Percentiles rank a stretch among this genome's conserved stretches.
These are phyloP conservation scores for Rosalia funebris DNA, from an alignment of 2,888 invertebrate genomes.

Conservation along the genomic window DNA sequence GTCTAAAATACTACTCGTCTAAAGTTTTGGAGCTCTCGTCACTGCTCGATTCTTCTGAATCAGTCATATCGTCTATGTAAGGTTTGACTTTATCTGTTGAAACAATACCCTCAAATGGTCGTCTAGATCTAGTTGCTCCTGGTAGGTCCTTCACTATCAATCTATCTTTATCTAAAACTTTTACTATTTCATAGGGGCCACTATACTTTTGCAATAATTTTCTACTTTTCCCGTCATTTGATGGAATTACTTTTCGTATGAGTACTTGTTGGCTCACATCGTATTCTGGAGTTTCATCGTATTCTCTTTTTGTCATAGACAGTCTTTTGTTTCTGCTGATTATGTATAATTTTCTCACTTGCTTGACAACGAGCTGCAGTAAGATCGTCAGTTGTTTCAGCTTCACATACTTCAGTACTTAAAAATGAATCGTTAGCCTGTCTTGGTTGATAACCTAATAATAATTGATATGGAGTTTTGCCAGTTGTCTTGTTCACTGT, in stretches of 20 bases:
- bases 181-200: conserved; percentile 8
- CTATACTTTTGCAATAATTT: background rate
- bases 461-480: background rate
- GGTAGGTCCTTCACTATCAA: background rate
- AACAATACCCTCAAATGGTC: background rate
- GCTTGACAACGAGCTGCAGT: background rate
- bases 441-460: background rate
- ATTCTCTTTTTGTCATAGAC: background rate
- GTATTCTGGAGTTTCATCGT: background rate
- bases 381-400: background rate
- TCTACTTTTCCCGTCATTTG: background rate
- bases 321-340: background rate
- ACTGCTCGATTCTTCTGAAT: background rate
- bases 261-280: background rate
- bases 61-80: background rate
- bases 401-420: background rate
- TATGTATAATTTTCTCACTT: background rate
- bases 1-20: background rate
- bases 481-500: background rate
- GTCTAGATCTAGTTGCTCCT: background rate
- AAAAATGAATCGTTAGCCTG: background rate
- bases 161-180: background rate
- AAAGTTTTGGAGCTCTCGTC: background rate
- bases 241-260: background rate
- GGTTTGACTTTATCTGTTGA: background rate